A percentile compares a stretch with the other conserved stretches of the same genome.
Evolutionary conservation across 2,888 invertebrate genomes (phyloP).

Genomic region (Cryptophagus acutangulus): DNA sequence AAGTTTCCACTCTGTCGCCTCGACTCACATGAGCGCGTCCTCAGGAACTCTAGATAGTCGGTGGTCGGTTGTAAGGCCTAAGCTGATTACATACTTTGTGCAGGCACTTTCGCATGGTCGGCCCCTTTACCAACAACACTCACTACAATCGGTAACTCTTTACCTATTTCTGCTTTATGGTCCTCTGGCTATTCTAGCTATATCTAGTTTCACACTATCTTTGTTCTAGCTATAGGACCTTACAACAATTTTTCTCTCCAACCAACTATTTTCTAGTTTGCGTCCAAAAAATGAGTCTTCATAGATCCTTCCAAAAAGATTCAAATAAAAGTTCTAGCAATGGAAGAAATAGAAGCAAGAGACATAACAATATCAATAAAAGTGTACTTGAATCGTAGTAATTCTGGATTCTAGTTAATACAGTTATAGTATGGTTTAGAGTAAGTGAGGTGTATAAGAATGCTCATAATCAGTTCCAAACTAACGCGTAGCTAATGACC

Average conservation of each 20-base stretch:
- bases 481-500: slow-evolving; percentile 44
- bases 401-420: too few relatives aligned
- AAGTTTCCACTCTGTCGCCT: slow-evolving; percentile 44
- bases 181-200: slow-evolving; percentile 15
- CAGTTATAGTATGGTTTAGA: slow-evolving; percentile 25
- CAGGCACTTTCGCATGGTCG: slow-evolving; percentile 45
- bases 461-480: slow-evolving; percentile 44
- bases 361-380: too few relatives aligned
- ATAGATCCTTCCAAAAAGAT: too few relatives aligned
- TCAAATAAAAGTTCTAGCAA: too few relatives aligned
- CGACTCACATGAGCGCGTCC: slow-evolving; percentile 45
- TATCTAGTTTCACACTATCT: too few relatives aligned
- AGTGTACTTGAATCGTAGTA: too few relatives aligned
- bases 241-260: too few relatives aligned
- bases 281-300: too few relatives aligned
- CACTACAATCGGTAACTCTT: slow-evolving; percentile 15
- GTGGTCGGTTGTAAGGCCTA: slow-evolving; percentile 30
- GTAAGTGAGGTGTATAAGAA: slow-evolving; percentile 42
- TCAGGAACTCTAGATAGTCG: slow-evolving; percentile 39
- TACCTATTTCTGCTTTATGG: slow-evolving; percentile 17
- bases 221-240: too few relatives aligned
- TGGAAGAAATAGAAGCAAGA: too few relatives aligned
- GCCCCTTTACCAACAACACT: slow-evolving; percentile 28
- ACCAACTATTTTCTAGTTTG: too few relatives aligned
- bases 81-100: slow-evolving; percentile 48